Percentiles rank a stretch among this genome's conserved stretches.
These are phyloP conservation scores for Delphinus delphis DNA, from an alignment of 2,113 vertebrate genomes.

Conservation along the genomic window DNA sequence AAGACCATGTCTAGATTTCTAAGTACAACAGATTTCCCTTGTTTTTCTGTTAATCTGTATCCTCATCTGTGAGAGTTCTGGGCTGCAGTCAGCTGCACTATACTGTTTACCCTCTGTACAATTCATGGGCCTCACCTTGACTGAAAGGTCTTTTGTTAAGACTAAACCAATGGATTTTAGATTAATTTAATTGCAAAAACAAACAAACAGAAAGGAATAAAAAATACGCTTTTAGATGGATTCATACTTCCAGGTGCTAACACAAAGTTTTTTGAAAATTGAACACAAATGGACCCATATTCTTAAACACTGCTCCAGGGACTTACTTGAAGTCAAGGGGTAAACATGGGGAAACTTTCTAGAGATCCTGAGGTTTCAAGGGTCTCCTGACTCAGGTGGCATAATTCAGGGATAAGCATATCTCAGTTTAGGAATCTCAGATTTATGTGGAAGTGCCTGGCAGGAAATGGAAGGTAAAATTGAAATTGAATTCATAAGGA, in stretches of 20 bases:
- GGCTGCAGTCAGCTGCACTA: neutral
- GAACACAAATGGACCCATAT: neutral
- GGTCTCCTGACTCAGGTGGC: neutral
- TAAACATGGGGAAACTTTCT: neutral
- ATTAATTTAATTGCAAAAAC: neutral
- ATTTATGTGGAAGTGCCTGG: neutral
- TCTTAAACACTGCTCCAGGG: neutral
- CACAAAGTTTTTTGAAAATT: neutral
- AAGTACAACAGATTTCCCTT: neutral
- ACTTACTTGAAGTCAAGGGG: neutral
- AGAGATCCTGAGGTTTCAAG: neutral
- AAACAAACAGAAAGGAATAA: neutral
- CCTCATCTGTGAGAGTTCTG: neutral
- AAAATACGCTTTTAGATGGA: neutral
- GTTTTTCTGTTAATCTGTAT: neutral
- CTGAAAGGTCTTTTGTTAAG: neutral
- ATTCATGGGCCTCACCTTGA: neutral
- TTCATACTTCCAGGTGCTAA: neutral
- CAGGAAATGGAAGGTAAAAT: neutral
- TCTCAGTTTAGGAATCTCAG: neutral
- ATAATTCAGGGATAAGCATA: neutral
- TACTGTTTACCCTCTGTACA: neutral
- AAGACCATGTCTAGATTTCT: neutral
- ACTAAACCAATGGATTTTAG: neutral
- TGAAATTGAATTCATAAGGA: neutral